Percentiles rank a stretch among this genome's conserved stretches.
phyloP scores from a whole-genome alignment of 2,888 invertebrate genomes.

The Drosophila subsilvestris region DNA sequence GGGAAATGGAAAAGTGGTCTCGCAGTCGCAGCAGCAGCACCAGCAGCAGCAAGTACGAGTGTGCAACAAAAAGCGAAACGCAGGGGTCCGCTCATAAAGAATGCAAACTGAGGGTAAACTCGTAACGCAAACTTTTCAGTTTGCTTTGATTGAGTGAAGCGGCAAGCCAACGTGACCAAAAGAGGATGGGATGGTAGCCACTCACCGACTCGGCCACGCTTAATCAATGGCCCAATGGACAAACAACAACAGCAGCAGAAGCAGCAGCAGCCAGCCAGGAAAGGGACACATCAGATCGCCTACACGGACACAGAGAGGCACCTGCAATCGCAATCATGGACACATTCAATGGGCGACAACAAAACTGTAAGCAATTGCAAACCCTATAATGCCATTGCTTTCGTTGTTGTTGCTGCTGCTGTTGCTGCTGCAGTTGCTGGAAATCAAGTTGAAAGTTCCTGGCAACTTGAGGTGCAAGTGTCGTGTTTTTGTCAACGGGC shows the following conservation, averaged over 20 bases:
- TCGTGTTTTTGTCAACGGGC: conserved; percentile 77
- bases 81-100: conserved; percentile 51
- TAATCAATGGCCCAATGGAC: conserved; percentile 74
- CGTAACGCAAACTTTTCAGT: conserved; percentile 50
- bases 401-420: conserved; percentile 29
- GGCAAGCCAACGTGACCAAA: conserved; percentile 38
- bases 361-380: conserved; percentile 68
- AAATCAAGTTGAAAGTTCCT: conserved; percentile 76
- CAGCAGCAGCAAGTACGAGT: too few relatives aligned
- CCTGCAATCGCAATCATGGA: conserved; percentile 59
- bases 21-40: background rate
- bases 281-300: conserved; percentile 23
- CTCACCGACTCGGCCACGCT: conserved; percentile 57
- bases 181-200: conserved; percentile 10
- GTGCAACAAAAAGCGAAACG: conserved; percentile 7
- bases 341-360: conserved; percentile 62
- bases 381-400: conserved; percentile 58
- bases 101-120: conserved; percentile 58
- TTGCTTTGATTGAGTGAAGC: conserved; percentile 51
- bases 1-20: conserved; percentile 16
- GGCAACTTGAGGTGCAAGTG: conserved; percentile 75
- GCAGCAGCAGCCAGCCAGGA: conserved; percentile 23
- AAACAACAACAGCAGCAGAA: conserved; percentile 34
- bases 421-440: conserved; percentile 13
- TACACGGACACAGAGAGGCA: conserved; percentile 5